A percentile compares a stretch with the other conserved stretches of the same genome.
phyloP scores from a whole-genome alignment of 2,888 invertebrate genomes.

The Crocallis elinguaria region DNA sequence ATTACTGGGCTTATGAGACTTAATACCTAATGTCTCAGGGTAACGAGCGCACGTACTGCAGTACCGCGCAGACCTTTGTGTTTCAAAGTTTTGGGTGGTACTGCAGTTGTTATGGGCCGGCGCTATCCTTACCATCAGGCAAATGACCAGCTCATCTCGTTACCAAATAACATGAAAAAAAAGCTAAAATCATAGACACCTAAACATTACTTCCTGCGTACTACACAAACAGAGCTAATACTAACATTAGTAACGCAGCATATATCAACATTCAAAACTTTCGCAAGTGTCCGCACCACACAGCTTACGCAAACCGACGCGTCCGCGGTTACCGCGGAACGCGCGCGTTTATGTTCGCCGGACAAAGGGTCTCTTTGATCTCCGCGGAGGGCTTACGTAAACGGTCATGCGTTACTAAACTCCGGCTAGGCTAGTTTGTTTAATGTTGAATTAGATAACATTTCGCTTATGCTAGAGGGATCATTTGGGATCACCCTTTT shows the following conservation, averaged over 20 bases:
- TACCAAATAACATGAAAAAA: too few species aligned
- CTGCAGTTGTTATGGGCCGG: too few species aligned
- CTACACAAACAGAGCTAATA: neutral
- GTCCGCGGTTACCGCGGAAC: constrained; percentile 7
- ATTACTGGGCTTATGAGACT: too few species aligned
- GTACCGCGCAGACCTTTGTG: too few species aligned
- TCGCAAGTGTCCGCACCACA: neutral
- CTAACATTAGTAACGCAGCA: neutral
- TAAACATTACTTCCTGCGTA: neutral
- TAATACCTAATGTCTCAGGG: too few species aligned
- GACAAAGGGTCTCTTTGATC: constrained; percentile 16
- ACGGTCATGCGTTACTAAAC: constrained; percentile 12
- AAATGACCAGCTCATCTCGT: too few species aligned
- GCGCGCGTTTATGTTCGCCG: neutral
- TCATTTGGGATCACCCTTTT: neutral
- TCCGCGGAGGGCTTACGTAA: constrained; percentile 7
- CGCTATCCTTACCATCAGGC: too few species aligned
- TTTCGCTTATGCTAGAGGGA: neutral
- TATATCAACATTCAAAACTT: neutral
- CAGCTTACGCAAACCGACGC: constrained; percentile 4
- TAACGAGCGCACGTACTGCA: too few species aligned
- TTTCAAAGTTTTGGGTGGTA: too few species aligned
- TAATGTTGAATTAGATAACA: constrained; percentile 3
- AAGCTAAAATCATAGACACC: neutral
- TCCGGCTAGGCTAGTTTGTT: constrained; percentile 2